phyloP scores from a whole-genome alignment of 2,888 invertebrate species.

The Agriopis marginaria region DNA sequence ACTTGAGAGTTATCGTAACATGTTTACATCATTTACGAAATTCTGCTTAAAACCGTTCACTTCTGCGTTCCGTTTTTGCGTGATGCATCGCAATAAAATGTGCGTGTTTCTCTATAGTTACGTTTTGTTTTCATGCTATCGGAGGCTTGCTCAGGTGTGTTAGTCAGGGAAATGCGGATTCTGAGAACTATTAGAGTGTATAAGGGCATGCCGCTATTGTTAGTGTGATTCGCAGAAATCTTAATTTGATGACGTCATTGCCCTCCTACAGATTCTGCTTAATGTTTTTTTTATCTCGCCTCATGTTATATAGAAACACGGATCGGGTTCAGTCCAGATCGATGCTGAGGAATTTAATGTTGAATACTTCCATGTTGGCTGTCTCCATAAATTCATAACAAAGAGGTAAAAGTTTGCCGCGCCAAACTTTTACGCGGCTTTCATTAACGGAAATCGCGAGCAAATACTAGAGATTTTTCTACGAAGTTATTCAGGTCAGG shows the following conservation, averaged over 20 bases:
- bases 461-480: conserved; percentile 30
- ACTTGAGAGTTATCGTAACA: background rate
- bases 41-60: background rate
- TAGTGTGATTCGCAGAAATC: conserved; percentile 38
- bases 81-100: conserved; percentile 32
- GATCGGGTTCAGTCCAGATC: background rate
- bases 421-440: background rate
- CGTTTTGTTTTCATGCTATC: conserved; percentile 43
- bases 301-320: background rate
- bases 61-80: conserved; percentile 23
- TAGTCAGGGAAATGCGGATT: conserved; percentile 49
- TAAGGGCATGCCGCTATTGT: conserved; percentile 29
- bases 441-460: conserved; percentile 27
- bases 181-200: conserved; percentile 42
- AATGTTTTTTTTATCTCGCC: background rate
- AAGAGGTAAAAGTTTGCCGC: conserved; percentile 36
- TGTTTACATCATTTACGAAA: conserved; percentile 19
- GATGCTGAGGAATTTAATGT: conserved; percentile 6
- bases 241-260: conserved; percentile 35
- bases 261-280: conserved; percentile 15
- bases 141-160: conserved; percentile 47
- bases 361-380: conserved; percentile 11
- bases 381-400: conserved; percentile 31
- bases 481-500: conserved; percentile 36
- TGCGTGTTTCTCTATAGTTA: conserved; percentile 37